phyloP scores from a whole-genome alignment of 2,113 vertebrate genomes.

The Hiodon alosoides region DNA sequence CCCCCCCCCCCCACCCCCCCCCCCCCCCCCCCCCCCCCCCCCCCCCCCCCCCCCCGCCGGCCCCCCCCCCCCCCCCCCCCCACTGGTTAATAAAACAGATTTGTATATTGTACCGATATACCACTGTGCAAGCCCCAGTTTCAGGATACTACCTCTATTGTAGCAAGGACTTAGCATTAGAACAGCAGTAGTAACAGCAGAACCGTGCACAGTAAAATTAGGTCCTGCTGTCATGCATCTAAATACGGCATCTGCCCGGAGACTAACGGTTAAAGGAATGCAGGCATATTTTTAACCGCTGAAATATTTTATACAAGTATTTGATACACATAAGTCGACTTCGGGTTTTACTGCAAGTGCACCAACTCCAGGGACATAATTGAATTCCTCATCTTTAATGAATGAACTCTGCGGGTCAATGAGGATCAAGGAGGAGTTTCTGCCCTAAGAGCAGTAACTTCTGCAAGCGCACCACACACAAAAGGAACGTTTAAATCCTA shows the following conservation, averaged over 20 bases:
- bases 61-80: too few relatives aligned
- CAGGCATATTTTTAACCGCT: slow-evolving; percentile 1
- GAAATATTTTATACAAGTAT: background rate
- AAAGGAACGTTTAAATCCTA: background rate
- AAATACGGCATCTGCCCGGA: slow-evolving; percentile 2
- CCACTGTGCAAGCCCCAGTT: too few relatives aligned
- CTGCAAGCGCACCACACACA: background rate
- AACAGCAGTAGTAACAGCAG: too few relatives aligned
- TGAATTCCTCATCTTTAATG: background rate
- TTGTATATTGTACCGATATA: too few relatives aligned
- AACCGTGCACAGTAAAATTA: background rate
- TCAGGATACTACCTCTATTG: too few relatives aligned
- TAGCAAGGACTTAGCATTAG: too few relatives aligned
- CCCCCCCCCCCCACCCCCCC: too few relatives aligned
- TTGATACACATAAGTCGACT: background rate
- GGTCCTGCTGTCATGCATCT: slow-evolving; percentile 2
- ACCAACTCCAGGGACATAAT: too few relatives aligned
- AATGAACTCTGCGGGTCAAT: background rate
- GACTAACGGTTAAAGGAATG: background rate
- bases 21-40: too few relatives aligned
- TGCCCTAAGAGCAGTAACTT: background rate
- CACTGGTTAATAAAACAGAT: too few relatives aligned
- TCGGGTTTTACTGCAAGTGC: background rate
- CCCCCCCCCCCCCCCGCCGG: too few relatives aligned
- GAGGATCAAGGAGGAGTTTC: background rate